Percentiles rank a stretch among this genome's conserved stretches.
These are phyloP conservation scores for Teleiodes luculella DNA, from an alignment of 2,888 invertebrate species.

Conservation along the genomic window DNA sequence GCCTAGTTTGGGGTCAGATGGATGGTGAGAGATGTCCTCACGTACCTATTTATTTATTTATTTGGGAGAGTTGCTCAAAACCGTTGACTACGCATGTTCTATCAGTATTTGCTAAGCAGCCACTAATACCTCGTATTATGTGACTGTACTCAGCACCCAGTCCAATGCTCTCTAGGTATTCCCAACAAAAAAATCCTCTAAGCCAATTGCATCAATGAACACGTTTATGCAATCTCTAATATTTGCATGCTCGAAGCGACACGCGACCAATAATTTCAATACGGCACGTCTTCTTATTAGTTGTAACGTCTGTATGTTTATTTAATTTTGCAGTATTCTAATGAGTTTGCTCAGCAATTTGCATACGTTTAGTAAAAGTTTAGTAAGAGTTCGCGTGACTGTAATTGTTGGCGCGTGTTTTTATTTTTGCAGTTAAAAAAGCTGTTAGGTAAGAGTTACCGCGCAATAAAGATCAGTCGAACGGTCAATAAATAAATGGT, in stretches of 20 bases:
- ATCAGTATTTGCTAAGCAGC: no score
- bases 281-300: background rate
- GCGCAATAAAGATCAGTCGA: background rate
- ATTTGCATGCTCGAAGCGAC: constrained; percentile 16
- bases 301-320: constrained; percentile 3
- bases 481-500: no score
- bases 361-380: constrained; percentile 18
- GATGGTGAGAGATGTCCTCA: no score
- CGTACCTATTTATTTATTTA: no score
- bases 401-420: constrained; percentile 10
- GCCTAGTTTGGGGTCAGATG: no score
- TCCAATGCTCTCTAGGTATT: constrained; percentile 15
- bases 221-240: constrained; percentile 19
- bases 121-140: no score
- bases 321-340: constrained; percentile 3
- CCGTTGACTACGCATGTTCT: no score
- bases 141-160: no score
- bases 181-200: constrained; percentile 10
- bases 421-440: background rate
- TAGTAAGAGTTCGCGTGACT: constrained; percentile 1
- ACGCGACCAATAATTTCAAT: constrained; percentile 3
- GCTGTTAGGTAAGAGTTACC: constrained; percentile 1
- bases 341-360: background rate
- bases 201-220: constrained; percentile 15
- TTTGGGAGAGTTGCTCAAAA: no score